Conservation (phyloP, 2,113 vertebrate genomes). For the Ginglymostoma cirratum region DNA sequence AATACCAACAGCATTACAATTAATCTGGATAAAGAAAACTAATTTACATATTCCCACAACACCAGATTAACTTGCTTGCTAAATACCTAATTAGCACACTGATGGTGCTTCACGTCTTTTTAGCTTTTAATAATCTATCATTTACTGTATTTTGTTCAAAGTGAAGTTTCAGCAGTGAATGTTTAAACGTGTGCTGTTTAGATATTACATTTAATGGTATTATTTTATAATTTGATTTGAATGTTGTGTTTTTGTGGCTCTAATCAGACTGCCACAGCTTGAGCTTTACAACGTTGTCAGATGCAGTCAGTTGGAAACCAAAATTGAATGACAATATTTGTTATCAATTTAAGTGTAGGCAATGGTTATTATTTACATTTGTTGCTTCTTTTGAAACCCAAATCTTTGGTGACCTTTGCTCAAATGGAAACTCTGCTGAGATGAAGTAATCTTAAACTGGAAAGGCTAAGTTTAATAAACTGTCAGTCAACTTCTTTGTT, state of each 20-base stretch:
- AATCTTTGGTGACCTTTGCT: neutral
- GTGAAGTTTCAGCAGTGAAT: neutral
- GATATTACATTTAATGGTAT: neutral
- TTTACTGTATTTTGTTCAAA: conserved; percentile 1
- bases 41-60: neutral
- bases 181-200: neutral
- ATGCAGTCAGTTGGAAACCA: neutral
- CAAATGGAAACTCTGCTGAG: neutral
- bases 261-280: neutral
- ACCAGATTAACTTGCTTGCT: neutral
- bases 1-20: neutral
- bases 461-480: neutral
- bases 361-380: neutral
- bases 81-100: neutral
- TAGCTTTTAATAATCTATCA: neutral
- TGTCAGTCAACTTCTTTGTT: neutral
- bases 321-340: neutral
- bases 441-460: neutral
- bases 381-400: neutral
- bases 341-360: neutral
- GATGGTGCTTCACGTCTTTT: neutral
- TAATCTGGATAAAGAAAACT: neutral
- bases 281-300: neutral
- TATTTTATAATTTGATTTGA: neutral
- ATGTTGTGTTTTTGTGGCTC: neutral